These are phyloP conservation scores for human (Homo sapiens) DNA, from an alignment of 2,113 vertebrate species.

Conservation along the genomic window GRCh38 chr9:81649501-81650000, in stretches of 20 bases:
- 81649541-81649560: conserved; percentile 83
- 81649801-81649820: conserved; percentile 86
- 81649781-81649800: conserved; percentile 83
- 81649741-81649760: conserved; percentile 80
- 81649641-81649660: conserved; percentile 86
- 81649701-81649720: conserved; percentile 84
- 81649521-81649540: conserved; percentile 81
- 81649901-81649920: conserved; percentile 88
- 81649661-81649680: conserved; percentile 95
- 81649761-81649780: conserved; percentile 86
- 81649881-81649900: conserved; percentile 90
- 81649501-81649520: conserved; percentile 76
- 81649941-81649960: conserved; percentile 74
- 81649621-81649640: conserved; percentile 82
- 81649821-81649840: conserved; percentile 88
- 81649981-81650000: conserved; percentile 59
- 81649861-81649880: conserved; percentile 88
- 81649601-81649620: conserved; percentile 83
- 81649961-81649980: conserved; percentile 69
- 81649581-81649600: conserved; percentile 87
- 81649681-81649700: conserved; percentile 92
- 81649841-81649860: conserved; percentile 88
- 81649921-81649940: conserved; percentile 86
- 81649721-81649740: conserved; percentile 85
- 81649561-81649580: conserved; percentile 86